These are phyloP conservation scores for Heliconius erato DNA, from an alignment of 2,888 invertebrate genomes.

Conservation along the genomic window DNA sequence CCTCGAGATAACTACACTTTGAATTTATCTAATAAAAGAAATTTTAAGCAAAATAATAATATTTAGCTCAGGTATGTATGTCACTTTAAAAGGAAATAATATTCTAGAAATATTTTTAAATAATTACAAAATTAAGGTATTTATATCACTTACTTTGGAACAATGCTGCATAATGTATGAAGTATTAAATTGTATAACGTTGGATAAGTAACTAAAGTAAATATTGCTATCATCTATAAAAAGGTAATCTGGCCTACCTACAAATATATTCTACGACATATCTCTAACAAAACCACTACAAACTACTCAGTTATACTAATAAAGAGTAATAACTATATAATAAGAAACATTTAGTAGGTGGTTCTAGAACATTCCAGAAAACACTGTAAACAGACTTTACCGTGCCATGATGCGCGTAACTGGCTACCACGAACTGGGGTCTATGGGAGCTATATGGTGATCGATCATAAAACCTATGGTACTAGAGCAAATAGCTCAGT, in stretches of 20 bases:
- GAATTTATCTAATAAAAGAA: background rate
- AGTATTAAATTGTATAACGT: background rate
- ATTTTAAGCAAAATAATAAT: background rate
- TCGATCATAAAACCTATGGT: conserved; percentile 57
- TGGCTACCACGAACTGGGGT: conserved; percentile 75
- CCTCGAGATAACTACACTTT: background rate
- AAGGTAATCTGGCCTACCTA: conserved; percentile 8
- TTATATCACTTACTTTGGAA: background rate
- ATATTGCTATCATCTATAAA: background rate
- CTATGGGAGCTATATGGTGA: conserved; percentile 79
- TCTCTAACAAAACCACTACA: conserved; percentile 28
- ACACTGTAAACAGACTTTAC: conserved; percentile 72
- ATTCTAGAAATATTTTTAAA: background rate
- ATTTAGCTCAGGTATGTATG: background rate
- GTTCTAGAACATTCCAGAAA: conserved; percentile 59
- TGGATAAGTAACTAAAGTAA: background rate
- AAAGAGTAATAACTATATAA: conserved; percentile 12
- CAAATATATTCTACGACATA: background rate
- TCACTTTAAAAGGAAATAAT: background rate
- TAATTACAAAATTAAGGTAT: background rate
- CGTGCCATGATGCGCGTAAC: conserved; percentile 81
- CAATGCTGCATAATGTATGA: too few relatives aligned
- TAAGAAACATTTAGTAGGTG: conserved; percentile 41
- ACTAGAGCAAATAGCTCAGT: conserved; percentile 78
- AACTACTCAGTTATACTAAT: conserved; percentile 38